Conservation (phyloP, 1,140 invertebrate species). For the Thaumetopoea pityocampa region DNA sequence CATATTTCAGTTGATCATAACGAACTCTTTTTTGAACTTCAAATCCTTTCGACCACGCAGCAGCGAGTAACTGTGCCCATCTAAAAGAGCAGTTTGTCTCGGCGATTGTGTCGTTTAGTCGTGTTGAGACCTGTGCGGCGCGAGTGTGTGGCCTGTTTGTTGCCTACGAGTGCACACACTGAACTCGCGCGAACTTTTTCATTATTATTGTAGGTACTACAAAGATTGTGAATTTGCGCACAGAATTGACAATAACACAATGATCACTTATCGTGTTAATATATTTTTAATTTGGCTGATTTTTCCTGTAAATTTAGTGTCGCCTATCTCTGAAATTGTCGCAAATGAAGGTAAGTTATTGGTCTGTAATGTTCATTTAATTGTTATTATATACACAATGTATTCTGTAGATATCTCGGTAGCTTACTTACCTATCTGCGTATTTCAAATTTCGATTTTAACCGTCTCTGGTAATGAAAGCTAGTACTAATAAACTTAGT, state of each 20-base stretch:
- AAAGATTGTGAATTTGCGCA: conserved; percentile 1
- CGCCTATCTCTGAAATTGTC: conserved; percentile 54
- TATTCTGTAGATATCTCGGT: too few relatives aligned
- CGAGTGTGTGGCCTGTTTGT: conserved; percentile 23
- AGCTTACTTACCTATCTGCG: too few relatives aligned
- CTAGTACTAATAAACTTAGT: too few relatives aligned
- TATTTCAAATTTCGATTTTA: too few relatives aligned
- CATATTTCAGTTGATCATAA: neutral
- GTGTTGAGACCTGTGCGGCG: conserved; percentile 32
- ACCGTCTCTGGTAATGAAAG: too few relatives aligned
- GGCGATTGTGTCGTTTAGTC: conserved; percentile 31
- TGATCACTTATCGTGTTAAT: conserved; percentile 33
- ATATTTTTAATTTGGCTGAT: conserved; percentile 51
- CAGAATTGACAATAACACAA: conserved; percentile 5
- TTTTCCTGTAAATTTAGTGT: conserved; percentile 51
- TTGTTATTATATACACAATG: too few relatives aligned
- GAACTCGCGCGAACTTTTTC: neutral
- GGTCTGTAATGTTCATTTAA: conserved; percentile 11
- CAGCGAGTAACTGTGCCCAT: conserved; percentile 26
- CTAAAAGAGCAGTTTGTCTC: conserved; percentile 22
- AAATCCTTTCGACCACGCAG: conserved; percentile 22
- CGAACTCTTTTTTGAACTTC: conserved; percentile 10
- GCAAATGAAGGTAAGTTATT: conserved; percentile 57
- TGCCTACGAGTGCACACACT: conserved; percentile 2
- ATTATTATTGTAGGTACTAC: neutral